phyloP scores from a whole-genome alignment of 2,113 vertebrate species.

The Hepsetus odoe region DNA sequence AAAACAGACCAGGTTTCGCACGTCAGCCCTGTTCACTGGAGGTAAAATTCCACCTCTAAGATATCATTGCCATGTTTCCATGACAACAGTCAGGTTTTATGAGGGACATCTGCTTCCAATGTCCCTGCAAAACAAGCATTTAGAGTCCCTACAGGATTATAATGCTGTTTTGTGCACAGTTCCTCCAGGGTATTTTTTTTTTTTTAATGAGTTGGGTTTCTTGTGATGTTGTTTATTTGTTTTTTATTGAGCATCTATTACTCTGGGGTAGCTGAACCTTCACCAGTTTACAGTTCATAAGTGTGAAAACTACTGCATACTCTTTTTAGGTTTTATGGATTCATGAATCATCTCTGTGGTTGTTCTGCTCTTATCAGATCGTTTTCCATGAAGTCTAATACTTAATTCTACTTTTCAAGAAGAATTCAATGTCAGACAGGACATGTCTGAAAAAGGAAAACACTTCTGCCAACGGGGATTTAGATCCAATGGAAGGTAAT shows the following conservation, averaged over 20 bases:
- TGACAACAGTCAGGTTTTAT: slow-evolving; percentile 36
- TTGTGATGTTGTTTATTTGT: not conserved
- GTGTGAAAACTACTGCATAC: no score
- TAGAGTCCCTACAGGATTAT: not conserved
- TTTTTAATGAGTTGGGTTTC: not conserved
- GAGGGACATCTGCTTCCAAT: slow-evolving; percentile 1
- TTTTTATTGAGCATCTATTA: not conserved
- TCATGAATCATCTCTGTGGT: not conserved
- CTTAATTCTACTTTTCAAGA: not conserved
- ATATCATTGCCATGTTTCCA: slow-evolving; percentile 45
- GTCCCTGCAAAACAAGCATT: not conserved
- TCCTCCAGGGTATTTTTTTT: not conserved
- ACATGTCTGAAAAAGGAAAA: slow-evolving; percentile 19
- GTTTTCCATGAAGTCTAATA: not conserved
- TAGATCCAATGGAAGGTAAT: not conserved
- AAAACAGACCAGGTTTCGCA: not conserved
- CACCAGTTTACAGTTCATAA: not conserved
- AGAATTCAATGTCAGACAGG: slow-evolving; percentile 22
- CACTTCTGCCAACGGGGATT: not conserved
- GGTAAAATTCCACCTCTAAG: not conserved
- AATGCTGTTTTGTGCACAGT: not conserved
- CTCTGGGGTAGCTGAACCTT: not conserved
- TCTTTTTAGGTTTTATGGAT: no score
- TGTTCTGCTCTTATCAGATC: not conserved
- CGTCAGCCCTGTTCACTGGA: not conserved